Evolutionary conservation across 2,888 invertebrate genomes (phyloP), one percentile per base, ranked within the genome.

Genomic region (Lasiommata megera): DNA sequence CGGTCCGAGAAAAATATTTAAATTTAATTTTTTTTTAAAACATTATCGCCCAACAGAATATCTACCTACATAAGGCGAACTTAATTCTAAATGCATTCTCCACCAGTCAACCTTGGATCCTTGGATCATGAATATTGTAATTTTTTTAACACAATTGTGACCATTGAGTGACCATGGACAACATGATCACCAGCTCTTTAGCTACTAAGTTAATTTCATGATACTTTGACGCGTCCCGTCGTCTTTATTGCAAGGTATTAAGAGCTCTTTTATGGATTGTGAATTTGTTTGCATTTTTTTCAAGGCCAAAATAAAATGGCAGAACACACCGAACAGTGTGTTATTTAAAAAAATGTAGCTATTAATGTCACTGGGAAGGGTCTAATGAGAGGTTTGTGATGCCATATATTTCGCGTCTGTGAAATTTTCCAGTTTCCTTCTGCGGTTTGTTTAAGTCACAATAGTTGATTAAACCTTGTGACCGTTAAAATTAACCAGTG

Each of bases 381-480:
- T 48, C 31, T 54, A 46, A 54, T 54, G 36, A 54, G 14, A 28
- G 28, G 37, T 23, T 38, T 46, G 9, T 41, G 28, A 28, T 14
- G n/a, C 12, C 31, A 17, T 41, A 17, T n/a, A 37, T 37, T 36
- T 36, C 14, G 11, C 12, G 11, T 9, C 23, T 54, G 18, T 17
- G 14, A 23, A 46, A 8, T 44, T 40, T 50, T 52, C 18, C 29
- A 17, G 11, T n/a, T 17, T 17, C 5, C 6, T 23, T 23, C 23
- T 23, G 23, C 5, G 23, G 23, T 23, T 23, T 23, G n/a, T n/a
- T 23, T 2, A 23, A 23, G 23, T 5, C 23, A 23, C 23, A 23
- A 23, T 3, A 23, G 23, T 2, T 23, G 5, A 3, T 23, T 23
- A 3, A 5, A 2, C 23, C 3, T 23, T 23, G 2, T 23, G 5